A percentile compares a stretch with the other conserved stretches of the same genome.
Conservation (phyloP, 2,113 vertebrate genomes). For the Rhinoptilus africanus region DNA sequence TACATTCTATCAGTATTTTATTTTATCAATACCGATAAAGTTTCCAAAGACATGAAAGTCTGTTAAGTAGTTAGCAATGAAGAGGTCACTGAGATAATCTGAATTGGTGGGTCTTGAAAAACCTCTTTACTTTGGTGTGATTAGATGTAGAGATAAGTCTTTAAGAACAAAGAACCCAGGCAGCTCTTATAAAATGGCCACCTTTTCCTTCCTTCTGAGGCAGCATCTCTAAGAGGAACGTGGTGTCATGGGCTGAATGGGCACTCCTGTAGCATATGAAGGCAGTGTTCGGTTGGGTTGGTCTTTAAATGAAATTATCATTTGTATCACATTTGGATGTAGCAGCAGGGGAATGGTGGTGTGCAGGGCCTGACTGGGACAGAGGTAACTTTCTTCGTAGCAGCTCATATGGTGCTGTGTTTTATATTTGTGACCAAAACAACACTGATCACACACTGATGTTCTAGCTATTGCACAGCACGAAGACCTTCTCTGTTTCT, state of each 20-base stretch:
- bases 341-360: not conserved
- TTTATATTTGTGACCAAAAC: not conserved
- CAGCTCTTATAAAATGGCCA: not conserved
- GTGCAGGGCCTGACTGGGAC: not conserved
- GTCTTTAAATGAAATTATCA: not conserved
- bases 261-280: not conserved
- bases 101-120: not conserved
- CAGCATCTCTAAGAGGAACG: not conserved
- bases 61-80: not conserved
- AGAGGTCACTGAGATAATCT: not conserved
- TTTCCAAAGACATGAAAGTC: not conserved
- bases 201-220: not conserved
- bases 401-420: rapidly evolving
- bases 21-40: not conserved
- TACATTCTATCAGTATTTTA: not conserved
- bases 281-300: not conserved
- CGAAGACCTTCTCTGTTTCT: not conserved
- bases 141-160: not conserved
- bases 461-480: not conserved
- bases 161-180: not conserved
- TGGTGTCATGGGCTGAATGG: not conserved
- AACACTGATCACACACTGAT: not conserved
- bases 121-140: not conserved
- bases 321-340: not conserved
- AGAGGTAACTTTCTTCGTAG: not conserved